Evolutionary conservation across 2,113 vertebrate genomes (phyloP), one percentile per base, ranked within the genome.

Genomic region (Anhinga anhinga): DNA sequence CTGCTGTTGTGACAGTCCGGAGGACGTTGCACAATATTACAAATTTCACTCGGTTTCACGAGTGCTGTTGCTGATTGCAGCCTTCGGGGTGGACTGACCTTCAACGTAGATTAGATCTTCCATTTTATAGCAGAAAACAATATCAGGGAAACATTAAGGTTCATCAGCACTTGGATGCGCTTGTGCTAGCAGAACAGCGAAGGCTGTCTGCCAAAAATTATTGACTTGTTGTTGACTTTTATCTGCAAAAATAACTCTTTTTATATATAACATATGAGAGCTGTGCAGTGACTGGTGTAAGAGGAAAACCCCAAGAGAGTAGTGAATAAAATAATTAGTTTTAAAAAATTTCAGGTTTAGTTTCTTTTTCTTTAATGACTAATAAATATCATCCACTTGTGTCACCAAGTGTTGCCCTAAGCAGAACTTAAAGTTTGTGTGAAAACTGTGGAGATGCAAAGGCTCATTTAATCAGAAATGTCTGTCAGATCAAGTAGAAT

Each of bases 51-150:
- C 0, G 27, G 38, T 71, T 81, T 86, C 55, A 14, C n/a, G 78
- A 79, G 52, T 5, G 44, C 84, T 71, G 47, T 79, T 81, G 29
- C 86, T 38, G 89, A 76, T 72, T 36, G 63, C 78, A 87, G 91
- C 80, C 78, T 58, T 93, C 3, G 18, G 86, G 67, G 91, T 5
- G 47, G 56, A 32, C 56, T 96, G 96, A 91, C 95, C 95, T 96
- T 96, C 96, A 93, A 70, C 40, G 2, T 16, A 71, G 82, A 96
- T 94, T 89, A 95, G 74, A 85, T 95, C 96, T 96, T 82, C 87
- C 78, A 79, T 95, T 96, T 96, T 91, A 72, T 49, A 74, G 81
- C 90, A 91, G 84, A 93, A 96, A 93, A 93, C 86, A 94, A 32
- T 93, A 89, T 84, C 86, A 79, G 84, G 90, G 84, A 76, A 79